phyloP scores from a whole-genome alignment of 2,797 vertebrate species.

The Argyrosomus regius region DNA sequence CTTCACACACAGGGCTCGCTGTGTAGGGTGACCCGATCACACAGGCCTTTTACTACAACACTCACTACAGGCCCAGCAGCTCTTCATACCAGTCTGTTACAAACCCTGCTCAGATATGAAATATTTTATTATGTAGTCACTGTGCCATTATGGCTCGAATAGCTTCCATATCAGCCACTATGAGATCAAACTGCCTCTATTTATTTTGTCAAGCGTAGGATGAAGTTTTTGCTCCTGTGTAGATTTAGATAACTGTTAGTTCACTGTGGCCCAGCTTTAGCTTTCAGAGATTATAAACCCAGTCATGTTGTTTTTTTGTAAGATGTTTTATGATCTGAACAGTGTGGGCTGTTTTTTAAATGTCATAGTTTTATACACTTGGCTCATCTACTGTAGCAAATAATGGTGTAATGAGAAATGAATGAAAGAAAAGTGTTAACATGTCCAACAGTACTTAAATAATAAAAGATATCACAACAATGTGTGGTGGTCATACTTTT shows the following conservation, averaged over 20 bases:
- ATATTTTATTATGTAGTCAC: constrained; percentile 70
- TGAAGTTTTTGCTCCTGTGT: constrained; percentile 37
- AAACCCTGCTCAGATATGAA: constrained; percentile 70
- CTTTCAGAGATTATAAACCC: constrained; percentile 18
- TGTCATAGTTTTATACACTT: constrained; percentile 55
- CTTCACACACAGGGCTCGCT: constrained; percentile 63
- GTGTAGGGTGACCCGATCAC: constrained; percentile 48
- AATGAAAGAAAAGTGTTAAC: constrained; percentile 55
- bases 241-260: constrained; percentile 49
- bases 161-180: constrained; percentile 47
- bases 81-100: constrained; percentile 71
- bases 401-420: constrained; percentile 20
- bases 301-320: constrained; percentile 28
- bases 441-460: constrained; percentile 38
- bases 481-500: not conserved
- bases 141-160: constrained; percentile 22
- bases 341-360: constrained; percentile 37
- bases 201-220: constrained; percentile 64
- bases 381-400: constrained; percentile 32
- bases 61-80: constrained; percentile 35
- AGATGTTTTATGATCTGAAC: constrained; percentile 41
- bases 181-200: constrained; percentile 57
- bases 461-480: constrained; percentile 62
- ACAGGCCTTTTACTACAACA: constrained; percentile 50
- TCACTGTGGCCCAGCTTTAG: constrained; percentile 20